Percentiles rank a stretch among this genome's conserved stretches.
Evolutionary conservation across 2,888 invertebrate species (phyloP).

Genomic region (Hyalella azteca): DNA sequence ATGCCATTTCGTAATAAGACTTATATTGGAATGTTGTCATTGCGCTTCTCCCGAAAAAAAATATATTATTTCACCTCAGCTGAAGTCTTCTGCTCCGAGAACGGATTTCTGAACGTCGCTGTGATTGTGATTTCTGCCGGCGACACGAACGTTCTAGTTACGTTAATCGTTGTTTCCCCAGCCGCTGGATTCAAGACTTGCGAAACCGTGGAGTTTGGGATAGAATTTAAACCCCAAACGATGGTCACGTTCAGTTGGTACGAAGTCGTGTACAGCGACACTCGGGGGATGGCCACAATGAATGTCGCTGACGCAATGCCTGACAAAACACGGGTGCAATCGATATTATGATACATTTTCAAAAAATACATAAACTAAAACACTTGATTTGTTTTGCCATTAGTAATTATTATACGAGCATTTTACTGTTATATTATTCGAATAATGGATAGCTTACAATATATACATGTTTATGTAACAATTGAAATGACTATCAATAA

Average conservation of each 20-base stretch:
- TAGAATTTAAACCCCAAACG: background rate
- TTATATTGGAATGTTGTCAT: no score
- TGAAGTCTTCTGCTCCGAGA: background rate
- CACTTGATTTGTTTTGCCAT: no score
- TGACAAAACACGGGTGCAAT: no score
- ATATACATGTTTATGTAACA: no score
- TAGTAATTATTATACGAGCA: no score
- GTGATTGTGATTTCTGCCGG: background rate
- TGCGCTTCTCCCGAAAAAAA: no score
- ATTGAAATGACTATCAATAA: no score
- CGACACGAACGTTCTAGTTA: background rate
- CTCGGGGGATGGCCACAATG: background rate
- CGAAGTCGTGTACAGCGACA: background rate
- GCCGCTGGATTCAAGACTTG: background rate
- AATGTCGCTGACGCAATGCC: background rate
- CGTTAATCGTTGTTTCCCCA: background rate
- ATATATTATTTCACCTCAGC: background rate
- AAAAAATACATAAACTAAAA: no score
- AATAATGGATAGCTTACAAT: no score
- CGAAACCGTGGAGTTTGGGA: background rate
- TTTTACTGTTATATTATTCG: no score
- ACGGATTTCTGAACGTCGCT: background rate
- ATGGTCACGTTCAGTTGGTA: background rate
- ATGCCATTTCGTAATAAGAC: no score
- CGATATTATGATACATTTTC: no score